Evolutionary conservation across 2,113 vertebrate genomes (phyloP), one percentile per base, ranked within the genome.

Genomic region (Syngnathus scovelli): DNA sequence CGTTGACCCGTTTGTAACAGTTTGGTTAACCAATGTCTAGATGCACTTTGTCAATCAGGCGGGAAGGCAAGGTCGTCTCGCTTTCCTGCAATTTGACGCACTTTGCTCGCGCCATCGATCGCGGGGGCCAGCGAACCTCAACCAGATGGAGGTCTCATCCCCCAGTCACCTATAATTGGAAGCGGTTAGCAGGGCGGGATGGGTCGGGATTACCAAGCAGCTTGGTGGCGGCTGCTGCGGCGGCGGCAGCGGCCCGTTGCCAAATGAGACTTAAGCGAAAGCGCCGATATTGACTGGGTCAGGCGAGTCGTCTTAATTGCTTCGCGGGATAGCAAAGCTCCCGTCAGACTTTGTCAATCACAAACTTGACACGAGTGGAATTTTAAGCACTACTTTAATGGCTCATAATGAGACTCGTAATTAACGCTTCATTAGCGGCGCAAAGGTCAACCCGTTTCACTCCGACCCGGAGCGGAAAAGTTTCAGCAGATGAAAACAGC

Each of bases 301-400:
- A 62, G 44, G 61, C 61, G n/a, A 44, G 61, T 62, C 21, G 39
- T 62, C 41, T 44, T 62, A 62, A 62, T 62, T 62, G 61, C 21
- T 44, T 62, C 5, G 9, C 10, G 6, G n/a, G 41, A 27, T 16
- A 44, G 39, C 41, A 62, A 44, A 44, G 61, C n/a, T 7, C 41
- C 61, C 5, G 41, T 62, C 61, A 62, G 41, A 44, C 39, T 62
- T 62, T 44, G 60, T 44, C 61, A 62, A 44, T 62, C 39, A 27
- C 21, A 62, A 44, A 15, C 61, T 23, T 43, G 21, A 62, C 41
- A 27, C 12, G 6, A 7, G 39, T 7, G 61, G 61, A 62, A 62
- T 44, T 62, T 44, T 44, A 44, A 44, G 19, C 15, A n/a, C n/a
- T 18, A 10, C n/a, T 44, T 62, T 62, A 62, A 15, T 62, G 60